Evolutionary conservation across 2,113 vertebrate species (phyloP), one percentile per base, ranked within the genome.

Genomic region (Ornithorhynchus anatinus): DNA sequence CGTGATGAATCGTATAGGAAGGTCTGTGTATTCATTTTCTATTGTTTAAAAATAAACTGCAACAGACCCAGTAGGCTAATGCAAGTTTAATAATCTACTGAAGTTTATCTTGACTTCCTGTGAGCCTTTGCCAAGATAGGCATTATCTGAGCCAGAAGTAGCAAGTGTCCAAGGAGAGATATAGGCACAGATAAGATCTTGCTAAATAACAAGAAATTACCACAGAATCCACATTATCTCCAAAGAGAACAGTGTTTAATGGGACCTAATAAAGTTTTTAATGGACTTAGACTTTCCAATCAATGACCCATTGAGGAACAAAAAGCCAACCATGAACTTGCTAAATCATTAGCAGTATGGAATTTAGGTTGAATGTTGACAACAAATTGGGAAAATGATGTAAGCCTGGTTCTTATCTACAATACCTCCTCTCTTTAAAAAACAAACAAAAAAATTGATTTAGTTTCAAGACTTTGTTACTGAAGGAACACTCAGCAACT

Each of bases 301-400:
- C 51, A 74, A 59, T 53, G 62, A 29, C 20, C 23, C n/a, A 11
- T 40, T 56, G 33, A 50, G 36, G 16, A 69, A 25, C 44, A 31
- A 31, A 36, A 37, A 72, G 43, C 59, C 36, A 63, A 23, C 47
- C 39, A 37, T 32, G 40, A 77, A 63, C 69, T 72, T 74, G n/a
- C 62, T 62, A 79, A 56, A 52, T 52, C 72, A 39, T 65, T 59
- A 51, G 42, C 77, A 66, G 66, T 27, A n/a, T 66, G 44, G 47
- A 63, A 59, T 23, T 59, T 6, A 37, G 27, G 56, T 1, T 1
- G 54, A 48, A 31, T 32, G 11, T 39, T 4, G 9, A 33, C 58
- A 42, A 56, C 8, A 52, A 47, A 8, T 3, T 0, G 44, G 43
- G 42, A 69, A 59, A 72, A 10, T 19, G 40, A 7, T 35, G 67